Conservation (phyloP, 2,888 invertebrate species). For the Rhogogaster chlorosoma region DNA sequence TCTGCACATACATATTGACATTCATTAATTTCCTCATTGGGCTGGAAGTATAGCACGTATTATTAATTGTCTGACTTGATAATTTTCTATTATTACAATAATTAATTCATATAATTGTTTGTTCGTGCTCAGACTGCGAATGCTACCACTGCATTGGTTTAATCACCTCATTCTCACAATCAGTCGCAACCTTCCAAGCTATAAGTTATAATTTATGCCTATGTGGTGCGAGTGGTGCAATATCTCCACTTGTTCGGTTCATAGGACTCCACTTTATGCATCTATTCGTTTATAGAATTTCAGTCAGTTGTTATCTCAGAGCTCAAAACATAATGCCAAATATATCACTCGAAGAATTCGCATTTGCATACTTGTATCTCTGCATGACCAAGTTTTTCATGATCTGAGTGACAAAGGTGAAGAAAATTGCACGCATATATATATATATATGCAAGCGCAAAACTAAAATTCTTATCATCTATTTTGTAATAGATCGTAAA, state of each 20-base stretch:
- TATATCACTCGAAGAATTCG: background rate
- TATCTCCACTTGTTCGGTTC: background rate
- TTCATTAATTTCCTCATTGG: background rate
- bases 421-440: background rate
- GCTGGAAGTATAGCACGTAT: background rate
- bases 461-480: background rate
- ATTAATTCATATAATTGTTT: constrained; percentile 7
- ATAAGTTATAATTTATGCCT: constrained; percentile 1
- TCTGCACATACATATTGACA: background rate
- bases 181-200: background rate
- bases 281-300: constrained; percentile 16
- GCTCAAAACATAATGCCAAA: background rate
- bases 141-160: background rate
- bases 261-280: background rate
- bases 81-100: background rate
- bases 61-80: background rate
- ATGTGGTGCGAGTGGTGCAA: constrained; percentile 1
- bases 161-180: background rate
- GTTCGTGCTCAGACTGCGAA: constrained; percentile 8
- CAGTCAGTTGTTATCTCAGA: background rate
- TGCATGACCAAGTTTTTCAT: background rate
- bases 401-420: background rate
- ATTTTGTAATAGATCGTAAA: background rate
- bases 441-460: background rate
- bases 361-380: background rate